phyloP scores from a whole-genome alignment of 2,888 invertebrate species.

The Megalurothrips usitatus region DNA sequence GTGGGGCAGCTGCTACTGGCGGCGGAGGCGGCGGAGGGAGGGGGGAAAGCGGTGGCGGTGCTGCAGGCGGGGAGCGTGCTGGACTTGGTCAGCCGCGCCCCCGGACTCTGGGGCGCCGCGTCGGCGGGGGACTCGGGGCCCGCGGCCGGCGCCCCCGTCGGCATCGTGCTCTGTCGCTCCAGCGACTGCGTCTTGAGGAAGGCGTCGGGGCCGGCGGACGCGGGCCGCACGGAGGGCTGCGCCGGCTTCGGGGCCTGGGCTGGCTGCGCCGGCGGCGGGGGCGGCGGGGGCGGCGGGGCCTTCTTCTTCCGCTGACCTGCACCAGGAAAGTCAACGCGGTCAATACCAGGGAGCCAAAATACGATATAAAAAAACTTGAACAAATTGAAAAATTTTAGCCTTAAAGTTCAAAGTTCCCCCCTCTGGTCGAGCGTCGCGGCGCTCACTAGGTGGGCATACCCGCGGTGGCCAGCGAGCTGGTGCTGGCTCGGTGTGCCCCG shows the following conservation, averaged over 20 bases:
- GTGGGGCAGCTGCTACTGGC: constrained; percentile 10
- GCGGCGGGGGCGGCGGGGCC: constrained; percentile 51
- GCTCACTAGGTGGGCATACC: constrained; percentile 40
- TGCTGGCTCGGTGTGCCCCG: constrained; percentile 10
- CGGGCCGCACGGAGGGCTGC: constrained; percentile 34
- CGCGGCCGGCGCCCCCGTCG: not conserved
- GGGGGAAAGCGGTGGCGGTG: not conserved
- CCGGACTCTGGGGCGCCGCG: not conserved
- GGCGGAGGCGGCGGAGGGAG: not conserved
- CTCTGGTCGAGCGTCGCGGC: no score
- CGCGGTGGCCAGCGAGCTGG: constrained; percentile 36
- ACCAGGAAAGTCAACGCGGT: constrained; percentile 31
- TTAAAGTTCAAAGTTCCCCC: constrained; percentile 17
- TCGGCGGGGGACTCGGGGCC: not conserved
- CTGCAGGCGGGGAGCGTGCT: constrained; percentile 9
- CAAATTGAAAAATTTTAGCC: no score
- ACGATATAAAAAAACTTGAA: no score
- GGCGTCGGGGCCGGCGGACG: constrained; percentile 24
- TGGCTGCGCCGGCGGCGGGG: constrained; percentile 43
- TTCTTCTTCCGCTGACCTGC: constrained; percentile 56
- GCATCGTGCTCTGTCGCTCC: not conserved
- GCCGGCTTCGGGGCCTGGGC: not conserved
- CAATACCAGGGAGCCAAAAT: constrained; percentile 38
- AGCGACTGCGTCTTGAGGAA: constrained; percentile 15
- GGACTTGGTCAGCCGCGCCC: not conserved